Percentiles rank a stretch among this genome's conserved stretches.
These are phyloP conservation scores for Seira musarum DNA, from an alignment of 2,888 invertebrate genomes.

Conservation along the genomic window DNA sequence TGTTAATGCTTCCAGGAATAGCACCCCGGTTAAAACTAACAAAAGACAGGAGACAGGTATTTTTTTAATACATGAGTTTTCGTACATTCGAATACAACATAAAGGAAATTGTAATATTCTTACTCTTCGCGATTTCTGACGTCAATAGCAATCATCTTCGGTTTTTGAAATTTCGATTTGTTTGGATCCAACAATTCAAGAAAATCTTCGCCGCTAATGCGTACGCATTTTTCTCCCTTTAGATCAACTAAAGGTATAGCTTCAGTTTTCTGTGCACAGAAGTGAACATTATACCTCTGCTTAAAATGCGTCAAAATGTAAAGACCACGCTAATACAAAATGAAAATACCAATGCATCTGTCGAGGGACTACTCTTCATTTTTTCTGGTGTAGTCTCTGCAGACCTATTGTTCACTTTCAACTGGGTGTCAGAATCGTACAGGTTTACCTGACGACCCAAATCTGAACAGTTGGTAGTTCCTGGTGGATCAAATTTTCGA, in stretches of 20 bases:
- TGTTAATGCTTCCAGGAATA: slow-evolving; percentile 87
- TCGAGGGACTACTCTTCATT: slow-evolving; percentile 56
- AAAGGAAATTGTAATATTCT: slow-evolving; percentile 72
- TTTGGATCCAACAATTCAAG: slow-evolving; percentile 79
- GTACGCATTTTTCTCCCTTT: slow-evolving; percentile 83
- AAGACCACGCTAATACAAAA: no score
- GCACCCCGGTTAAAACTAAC: slow-evolving; percentile 84
- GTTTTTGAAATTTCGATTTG: slow-evolving; percentile 71
- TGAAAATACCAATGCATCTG: slow-evolving; percentile 51
- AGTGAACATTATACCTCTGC: no score
- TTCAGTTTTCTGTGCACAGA: slow-evolving; percentile 78
- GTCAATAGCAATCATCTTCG: slow-evolving; percentile 79
- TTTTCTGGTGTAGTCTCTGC: slow-evolving; percentile 27
- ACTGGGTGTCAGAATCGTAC: slow-evolving; percentile 50
- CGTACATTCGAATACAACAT: no score
- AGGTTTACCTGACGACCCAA: slow-evolving; percentile 52
- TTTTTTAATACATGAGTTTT: slow-evolving; percentile 5
- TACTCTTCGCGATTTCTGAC: slow-evolving; percentile 80
- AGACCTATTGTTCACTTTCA: background rate
- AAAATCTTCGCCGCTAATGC: slow-evolving; percentile 90
- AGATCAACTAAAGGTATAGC: slow-evolving; percentile 81
- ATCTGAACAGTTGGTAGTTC: slow-evolving; percentile 46
- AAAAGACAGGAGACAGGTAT: slow-evolving; percentile 8
- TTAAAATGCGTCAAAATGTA: no score
- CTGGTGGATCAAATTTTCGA: slow-evolving; percentile 80